phyloP scores from a whole-genome alignment of 1,140 invertebrate species.

The Theocolax elegans region DNA sequence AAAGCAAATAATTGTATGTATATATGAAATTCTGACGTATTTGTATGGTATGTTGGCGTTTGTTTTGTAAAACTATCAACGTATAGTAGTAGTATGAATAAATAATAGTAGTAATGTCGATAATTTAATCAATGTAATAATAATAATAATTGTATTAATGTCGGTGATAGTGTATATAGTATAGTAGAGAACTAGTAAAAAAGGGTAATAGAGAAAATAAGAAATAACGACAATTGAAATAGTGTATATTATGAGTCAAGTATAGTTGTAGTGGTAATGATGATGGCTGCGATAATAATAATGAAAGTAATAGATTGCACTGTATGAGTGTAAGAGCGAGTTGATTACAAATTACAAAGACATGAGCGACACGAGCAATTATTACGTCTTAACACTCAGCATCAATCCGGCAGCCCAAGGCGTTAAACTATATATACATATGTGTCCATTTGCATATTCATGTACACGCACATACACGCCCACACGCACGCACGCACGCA shows the following conservation, averaged over 20 bases:
- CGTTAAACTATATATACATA: conserved; percentile 6
- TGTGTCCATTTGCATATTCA: neutral
- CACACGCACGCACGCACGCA: neutral
- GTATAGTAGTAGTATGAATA: neutral
- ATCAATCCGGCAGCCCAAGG: conserved; percentile 20
- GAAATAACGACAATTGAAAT: neutral
- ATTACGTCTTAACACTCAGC: conserved; percentile 19
- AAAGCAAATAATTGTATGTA: too few species aligned
- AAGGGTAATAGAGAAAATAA: neutral
- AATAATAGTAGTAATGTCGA: neutral
- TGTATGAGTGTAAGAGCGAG: neutral
- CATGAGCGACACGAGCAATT: conserved; percentile 20
- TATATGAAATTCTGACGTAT: too few species aligned
- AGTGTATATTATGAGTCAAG: neutral
- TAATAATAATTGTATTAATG: neutral
- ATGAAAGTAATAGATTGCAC: too few species aligned
- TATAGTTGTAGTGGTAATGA: neutral
- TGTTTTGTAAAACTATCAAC: too few species aligned
- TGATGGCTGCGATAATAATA: too few species aligned
- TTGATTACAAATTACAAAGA: conserved; percentile 11
- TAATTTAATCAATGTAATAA: neutral
- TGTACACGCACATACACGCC: neutral
- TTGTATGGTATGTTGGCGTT: too few species aligned
- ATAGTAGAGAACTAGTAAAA: neutral
- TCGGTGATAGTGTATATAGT: neutral